Conservation (phyloP, 2,888 invertebrate genomes). For the Heliconius erato region DNA sequence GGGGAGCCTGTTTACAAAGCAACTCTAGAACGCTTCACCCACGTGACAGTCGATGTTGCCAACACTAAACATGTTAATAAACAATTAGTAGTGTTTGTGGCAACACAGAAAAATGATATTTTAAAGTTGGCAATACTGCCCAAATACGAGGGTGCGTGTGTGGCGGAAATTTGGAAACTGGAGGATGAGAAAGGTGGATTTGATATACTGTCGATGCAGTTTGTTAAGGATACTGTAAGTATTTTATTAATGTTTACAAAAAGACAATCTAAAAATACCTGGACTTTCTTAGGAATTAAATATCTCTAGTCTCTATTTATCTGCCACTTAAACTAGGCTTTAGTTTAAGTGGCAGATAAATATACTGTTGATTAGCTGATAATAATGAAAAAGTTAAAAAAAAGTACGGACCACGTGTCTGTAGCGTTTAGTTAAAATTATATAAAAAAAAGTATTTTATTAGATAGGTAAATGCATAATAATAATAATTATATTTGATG, state of each 20-base stretch:
- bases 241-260: too few species aligned
- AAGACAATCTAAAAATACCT: too few species aligned
- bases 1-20: slow-evolving; percentile 89
- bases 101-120: slow-evolving; percentile 90
- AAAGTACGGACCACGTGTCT: too few species aligned
- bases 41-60: slow-evolving; percentile 93
- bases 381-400: too few species aligned
- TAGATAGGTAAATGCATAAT: too few species aligned
- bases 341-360: too few species aligned
- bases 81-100: slow-evolving; percentile 92
- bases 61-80: slow-evolving; percentile 89
- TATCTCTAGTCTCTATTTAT: too few species aligned
- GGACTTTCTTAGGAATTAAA: too few species aligned
- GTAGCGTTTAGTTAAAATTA: too few species aligned
- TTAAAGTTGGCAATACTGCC: slow-evolving; percentile 93
- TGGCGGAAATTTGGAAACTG: slow-evolving; percentile 94
- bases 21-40: slow-evolving; percentile 90
- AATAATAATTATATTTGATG: neutral
- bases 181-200: slow-evolving; percentile 83
- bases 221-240: slow-evolving; percentile 91
- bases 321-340: too few species aligned
- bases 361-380: too few species aligned
- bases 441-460: too few species aligned
- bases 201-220: slow-evolving; percentile 89
- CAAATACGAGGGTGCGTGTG: slow-evolving; percentile 89